phyloP scores from a whole-genome alignment of 2,113 vertebrate genomes.

The Trematocara unimaculatum region DNA sequence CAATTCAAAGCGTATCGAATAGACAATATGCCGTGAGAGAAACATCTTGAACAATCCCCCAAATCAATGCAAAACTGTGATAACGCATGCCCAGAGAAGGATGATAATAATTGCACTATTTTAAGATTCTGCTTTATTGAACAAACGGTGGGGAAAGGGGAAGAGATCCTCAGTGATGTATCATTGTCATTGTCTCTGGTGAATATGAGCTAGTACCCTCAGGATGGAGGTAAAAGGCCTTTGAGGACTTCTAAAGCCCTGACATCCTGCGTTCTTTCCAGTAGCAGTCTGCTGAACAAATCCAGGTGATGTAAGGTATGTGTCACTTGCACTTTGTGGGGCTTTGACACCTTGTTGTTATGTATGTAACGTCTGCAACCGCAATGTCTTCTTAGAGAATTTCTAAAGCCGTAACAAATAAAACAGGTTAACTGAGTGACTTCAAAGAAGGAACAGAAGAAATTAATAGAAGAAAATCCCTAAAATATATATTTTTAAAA shows the following conservation, averaged over 20 bases:
- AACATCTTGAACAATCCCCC: background rate
- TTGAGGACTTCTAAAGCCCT: background rate
- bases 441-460: background rate
- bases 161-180: background rate
- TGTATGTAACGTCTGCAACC: background rate
- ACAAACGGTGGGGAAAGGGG: background rate
- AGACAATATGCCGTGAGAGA: background rate
- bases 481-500: background rate
- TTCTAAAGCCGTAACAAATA: background rate
- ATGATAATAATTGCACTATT: background rate
- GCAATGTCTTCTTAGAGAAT: background rate
- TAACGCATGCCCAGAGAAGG: background rate
- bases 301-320: background rate
- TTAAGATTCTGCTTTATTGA: background rate
- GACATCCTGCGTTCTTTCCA: background rate
- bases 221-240: background rate
- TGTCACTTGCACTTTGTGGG: background rate
- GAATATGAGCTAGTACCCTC: background rate
- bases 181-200: background rate
- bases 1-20: background rate
- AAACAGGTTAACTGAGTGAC: background rate
- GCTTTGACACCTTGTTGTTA: background rate
- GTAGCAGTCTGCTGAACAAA: background rate
- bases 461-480: background rate
- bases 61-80: background rate